phyloP scores from a whole-genome alignment of 2,888 invertebrate genomes.

The Peribatodes rhomboidaria region DNA sequence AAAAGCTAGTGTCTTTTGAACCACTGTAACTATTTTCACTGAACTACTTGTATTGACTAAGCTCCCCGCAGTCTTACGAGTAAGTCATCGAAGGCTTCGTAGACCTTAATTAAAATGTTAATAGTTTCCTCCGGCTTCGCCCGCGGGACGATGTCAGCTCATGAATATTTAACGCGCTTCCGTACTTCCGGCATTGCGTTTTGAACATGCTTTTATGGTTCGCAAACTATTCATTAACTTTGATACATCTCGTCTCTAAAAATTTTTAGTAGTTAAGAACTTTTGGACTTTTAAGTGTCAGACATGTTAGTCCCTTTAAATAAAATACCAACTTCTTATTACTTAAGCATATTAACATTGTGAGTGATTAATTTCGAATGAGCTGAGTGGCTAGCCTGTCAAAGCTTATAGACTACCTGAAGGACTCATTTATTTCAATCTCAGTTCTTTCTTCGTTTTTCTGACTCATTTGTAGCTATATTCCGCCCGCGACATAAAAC shows the following conservation, averaged over 20 bases:
- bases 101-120: slow-evolving; percentile 45
- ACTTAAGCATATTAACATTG: too few relatives aligned
- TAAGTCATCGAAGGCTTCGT: slow-evolving; percentile 27
- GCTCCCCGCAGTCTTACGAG: slow-evolving; percentile 1
- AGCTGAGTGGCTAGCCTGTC: too few relatives aligned
- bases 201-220: slow-evolving; percentile 17
- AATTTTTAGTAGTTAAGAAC: too few relatives aligned
- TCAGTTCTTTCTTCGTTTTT: too few relatives aligned
- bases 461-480: too few relatives aligned
- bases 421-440: too few relatives aligned
- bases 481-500: too few relatives aligned
- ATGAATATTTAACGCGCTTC: slow-evolving; percentile 37
- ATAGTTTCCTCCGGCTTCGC: slow-evolving; percentile 32
- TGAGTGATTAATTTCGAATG: too few relatives aligned
- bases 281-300: too few relatives aligned
- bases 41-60: background rate
- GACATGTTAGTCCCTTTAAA: too few relatives aligned
- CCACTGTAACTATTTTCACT: background rate
- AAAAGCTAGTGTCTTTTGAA: background rate
- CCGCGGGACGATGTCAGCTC: slow-evolving; percentile 25
- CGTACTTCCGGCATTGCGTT: slow-evolving; percentile 19
- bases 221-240: slow-evolving; percentile 5
- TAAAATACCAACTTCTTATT: too few relatives aligned
- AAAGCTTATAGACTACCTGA: too few relatives aligned
- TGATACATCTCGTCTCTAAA: background rate